Evolutionary conservation across 35 echinoderm and acorn worm genomes (phyloP).

Genomic region (Stichopus chloronotus): DNA sequence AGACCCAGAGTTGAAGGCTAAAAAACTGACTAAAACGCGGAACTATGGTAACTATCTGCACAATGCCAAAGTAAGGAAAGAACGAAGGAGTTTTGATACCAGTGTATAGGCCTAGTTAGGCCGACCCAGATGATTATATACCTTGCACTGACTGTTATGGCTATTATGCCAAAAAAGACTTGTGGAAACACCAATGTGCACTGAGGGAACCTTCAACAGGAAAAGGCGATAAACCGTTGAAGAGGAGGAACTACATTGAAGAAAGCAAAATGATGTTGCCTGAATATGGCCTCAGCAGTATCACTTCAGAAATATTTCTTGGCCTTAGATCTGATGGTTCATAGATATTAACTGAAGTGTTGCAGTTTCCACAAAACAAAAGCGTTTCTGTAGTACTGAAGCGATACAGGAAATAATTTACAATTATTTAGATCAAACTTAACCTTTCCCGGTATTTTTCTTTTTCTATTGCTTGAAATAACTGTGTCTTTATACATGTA

Average conservation of each 20-base stretch:
- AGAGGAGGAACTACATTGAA: constrained; percentile 1
- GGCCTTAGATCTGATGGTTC: constrained; percentile 70
- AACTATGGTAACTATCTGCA: constrained; percentile 78
- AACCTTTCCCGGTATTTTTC: not conserved
- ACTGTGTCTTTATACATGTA: not conserved
- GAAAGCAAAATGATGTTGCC: constrained; percentile 49
- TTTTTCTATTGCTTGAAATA: not conserved
- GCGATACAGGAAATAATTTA: too few species aligned
- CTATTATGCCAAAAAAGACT: too few species aligned
- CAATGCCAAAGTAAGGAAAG: too few species aligned
- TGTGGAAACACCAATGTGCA: too few species aligned
- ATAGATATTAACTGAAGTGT: too few species aligned
- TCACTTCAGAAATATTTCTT: constrained; percentile 57
- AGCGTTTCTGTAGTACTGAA: too few species aligned
- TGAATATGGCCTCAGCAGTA: too few species aligned
- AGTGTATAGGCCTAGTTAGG: constrained; percentile 82
- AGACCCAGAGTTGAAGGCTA: constrained; percentile 63
- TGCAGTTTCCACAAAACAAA: too few species aligned
- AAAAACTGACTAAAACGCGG: constrained; percentile 72
- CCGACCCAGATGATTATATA: constrained; percentile 70
- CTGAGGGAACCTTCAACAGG: not conserved
- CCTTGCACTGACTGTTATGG: too few species aligned
- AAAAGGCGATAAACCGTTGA: not conserved
- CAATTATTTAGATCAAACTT: too few species aligned
- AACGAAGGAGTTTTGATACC: too few species aligned